phyloP scores from a whole-genome alignment of 2,888 invertebrate species.

The Synergus umbraculus region DNA sequence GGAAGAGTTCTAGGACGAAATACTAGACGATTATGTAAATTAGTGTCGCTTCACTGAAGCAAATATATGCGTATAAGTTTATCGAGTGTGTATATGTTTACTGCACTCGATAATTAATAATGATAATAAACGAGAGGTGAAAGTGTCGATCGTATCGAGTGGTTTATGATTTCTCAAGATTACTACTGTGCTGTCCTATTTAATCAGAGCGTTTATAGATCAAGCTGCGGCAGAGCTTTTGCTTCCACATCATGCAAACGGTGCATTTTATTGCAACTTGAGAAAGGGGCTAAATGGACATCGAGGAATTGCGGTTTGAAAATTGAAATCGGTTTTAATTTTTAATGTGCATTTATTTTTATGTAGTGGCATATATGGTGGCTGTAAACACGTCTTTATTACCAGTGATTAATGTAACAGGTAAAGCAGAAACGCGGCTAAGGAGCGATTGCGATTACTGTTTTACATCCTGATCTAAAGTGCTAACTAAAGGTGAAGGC shows the following conservation, averaged over 20 bases:
- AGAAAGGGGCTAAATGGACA: not conserved
- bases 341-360: not conserved
- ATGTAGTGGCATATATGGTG: constrained; percentile 1
- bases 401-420: constrained; percentile 36
- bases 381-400: constrained; percentile 19
- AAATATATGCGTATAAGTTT: not conserved
- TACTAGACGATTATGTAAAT: constrained; percentile 22
- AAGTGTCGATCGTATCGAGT: constrained; percentile 29
- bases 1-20: not conserved
- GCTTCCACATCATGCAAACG: not conserved
- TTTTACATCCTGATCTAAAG: constrained; percentile 39
- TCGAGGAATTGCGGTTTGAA: not conserved
- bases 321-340: not conserved
- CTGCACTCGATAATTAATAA: constrained; percentile 31
- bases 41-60: constrained; percentile 20
- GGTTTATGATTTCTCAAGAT: constrained; percentile 6
- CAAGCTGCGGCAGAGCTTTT: not conserved
- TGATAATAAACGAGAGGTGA: constrained; percentile 5
- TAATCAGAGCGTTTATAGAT: not conserved
- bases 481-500: constrained; percentile 38
- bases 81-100: constrained; percentile 2
- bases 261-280: not conserved
- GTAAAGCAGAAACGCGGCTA: constrained; percentile 28
- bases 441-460: constrained; percentile 39
- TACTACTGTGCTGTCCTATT: not conserved